Base-by-base conservation (phyloP, 2,888 invertebrate genomes). In the Ophraella communa region DNA sequence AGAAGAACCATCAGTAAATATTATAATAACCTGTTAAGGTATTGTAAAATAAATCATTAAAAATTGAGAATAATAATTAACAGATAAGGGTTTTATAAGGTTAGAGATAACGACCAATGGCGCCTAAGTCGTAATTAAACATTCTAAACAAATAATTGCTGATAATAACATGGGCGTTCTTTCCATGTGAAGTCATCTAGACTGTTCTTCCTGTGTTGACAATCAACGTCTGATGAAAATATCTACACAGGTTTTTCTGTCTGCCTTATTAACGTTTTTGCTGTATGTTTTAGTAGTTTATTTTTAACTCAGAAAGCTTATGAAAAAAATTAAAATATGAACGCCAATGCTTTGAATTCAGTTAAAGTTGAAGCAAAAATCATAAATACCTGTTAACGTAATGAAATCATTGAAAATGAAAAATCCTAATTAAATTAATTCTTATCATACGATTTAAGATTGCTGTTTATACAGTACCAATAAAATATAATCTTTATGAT, bases 41-140 rank as follows among this genome's bases (percentile, higher is more conserved):
- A 70, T 70, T 70, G 68, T 70, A 70, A 70, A 70, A 68, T 70
- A 70, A 70, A 70, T 70, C 70, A 70, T 66, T 66, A 61, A 70
- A 68, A 70, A 70, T 68, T 54, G 68, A 70, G 68, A 68, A 68
- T 67, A 69, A 69, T 69, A 64, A 70, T 70, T 68, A 68, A 65
- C 57, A 70, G 70, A 70, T 70, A 70, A 70, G 67, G 67, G 66
- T 68, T 68, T 67, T 66, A 70, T 70, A 67, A 64, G 57, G 62
- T 45, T 58, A 30, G 49, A 66, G 70, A 70, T 70, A 70, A 70
- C 63, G 66, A 59, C 61, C 55, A 63, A 66, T 64, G 70, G 70
- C 68, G 70, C 68, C 68, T 68, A 64, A 68, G 59, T 59, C 63
- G 52, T 59, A 59, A 65, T 65, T 68, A 70, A 62, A 70, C 62